phyloP scores from a whole-genome alignment of 23 tunicate species.

The Halocynthia roretzi region DNA sequence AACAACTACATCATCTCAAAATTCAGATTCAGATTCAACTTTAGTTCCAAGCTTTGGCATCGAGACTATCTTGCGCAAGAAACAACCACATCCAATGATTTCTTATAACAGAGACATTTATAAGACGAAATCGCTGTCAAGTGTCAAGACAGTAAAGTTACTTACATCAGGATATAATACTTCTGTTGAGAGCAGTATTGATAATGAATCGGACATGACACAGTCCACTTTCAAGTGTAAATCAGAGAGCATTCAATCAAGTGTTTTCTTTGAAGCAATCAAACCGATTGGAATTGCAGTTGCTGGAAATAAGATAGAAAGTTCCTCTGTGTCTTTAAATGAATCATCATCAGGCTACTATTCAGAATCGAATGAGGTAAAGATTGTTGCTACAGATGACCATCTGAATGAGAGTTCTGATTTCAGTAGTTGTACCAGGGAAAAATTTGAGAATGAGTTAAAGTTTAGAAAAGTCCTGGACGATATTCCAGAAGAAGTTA shows the following conservation, averaged over 20 bases:
- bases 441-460: no score
- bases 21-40: not conserved
- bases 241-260: not conserved
- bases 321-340: no score
- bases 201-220: conserved; percentile 2
- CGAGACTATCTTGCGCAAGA: not conserved
- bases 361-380: no score
- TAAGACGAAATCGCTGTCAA: not conserved
- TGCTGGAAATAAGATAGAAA: no score
- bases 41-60: not conserved
- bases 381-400: no score
- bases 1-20: not conserved
- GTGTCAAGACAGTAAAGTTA: not conserved
- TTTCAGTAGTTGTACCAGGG: no score
- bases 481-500: no score
- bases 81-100: not conserved
- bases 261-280: no score
- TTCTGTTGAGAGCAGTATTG: not conserved
- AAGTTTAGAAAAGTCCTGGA: no score
- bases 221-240: not conserved
- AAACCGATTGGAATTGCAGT: no score
- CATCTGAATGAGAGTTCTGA: no score
- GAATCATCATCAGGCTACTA: no score
- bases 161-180: not conserved
- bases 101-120: not conserved